These are phyloP conservation scores for Atopsyche davidsoni DNA, from an alignment of 1,140 invertebrate species.

Conservation along the genomic window DNA sequence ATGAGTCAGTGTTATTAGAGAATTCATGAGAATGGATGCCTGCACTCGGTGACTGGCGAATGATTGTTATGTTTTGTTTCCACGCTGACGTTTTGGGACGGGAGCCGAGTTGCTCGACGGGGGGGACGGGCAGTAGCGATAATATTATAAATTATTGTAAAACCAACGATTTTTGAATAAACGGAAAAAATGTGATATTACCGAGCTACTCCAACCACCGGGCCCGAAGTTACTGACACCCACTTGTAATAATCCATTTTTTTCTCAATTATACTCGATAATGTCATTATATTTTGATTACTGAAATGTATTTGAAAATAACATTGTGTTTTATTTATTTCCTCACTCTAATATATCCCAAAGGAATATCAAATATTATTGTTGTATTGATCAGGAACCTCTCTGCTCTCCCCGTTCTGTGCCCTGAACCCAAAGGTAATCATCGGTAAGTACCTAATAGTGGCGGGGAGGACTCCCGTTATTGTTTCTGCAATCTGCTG, in stretches of 20 bases:
- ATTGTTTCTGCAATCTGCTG: no score
- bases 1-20: not conserved
- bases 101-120: not conserved
- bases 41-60: not conserved
- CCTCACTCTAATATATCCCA: not conserved
- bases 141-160: constrained; percentile 11
- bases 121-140: not conserved
- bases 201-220: constrained; percentile 2
- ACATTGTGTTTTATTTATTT: constrained; percentile 7
- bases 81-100: not conserved
- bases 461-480: no score
- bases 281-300: constrained; percentile 26
- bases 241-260: constrained; percentile 20
- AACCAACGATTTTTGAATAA: constrained; percentile 13
- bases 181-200: constrained; percentile 14
- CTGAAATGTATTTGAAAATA: constrained; percentile 24
- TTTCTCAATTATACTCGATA: constrained; percentile 17
- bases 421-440: not conserved
- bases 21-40: not conserved
- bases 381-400: no score
- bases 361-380: not conserved
- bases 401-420: not conserved
- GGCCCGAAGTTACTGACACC: not conserved
- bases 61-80: not conserved
- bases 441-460: not conserved